Evolutionary conservation across 2,113 vertebrate species (phyloP), one percentile per base, ranked within the genome.

Genomic region (Myxocyprinus asiaticus): DNA sequence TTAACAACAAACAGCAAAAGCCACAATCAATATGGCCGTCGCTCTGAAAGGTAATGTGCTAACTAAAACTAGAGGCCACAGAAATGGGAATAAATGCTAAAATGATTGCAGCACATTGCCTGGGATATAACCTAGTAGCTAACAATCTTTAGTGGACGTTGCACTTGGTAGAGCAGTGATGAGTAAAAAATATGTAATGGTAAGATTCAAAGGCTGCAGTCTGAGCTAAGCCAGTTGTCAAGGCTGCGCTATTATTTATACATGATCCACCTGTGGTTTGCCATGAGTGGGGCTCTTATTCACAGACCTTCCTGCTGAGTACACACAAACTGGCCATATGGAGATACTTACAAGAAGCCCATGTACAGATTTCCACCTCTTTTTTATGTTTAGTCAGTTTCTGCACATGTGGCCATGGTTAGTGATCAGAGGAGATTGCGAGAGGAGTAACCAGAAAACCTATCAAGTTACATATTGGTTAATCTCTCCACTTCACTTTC

Each of bases 271-370:
- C 22, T 33, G 22, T 33, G 22, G 22, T 33, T 33, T 33, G 56
- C 77, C 70, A 74, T 80, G 50, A 33, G 22, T 33, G 22, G 22
- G 22, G 22, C 5, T 33, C 22, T 33, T 33, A 33, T 33, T 33
- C 22, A 33, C 22, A 33, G 10, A 62, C 84, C 81, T 80, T 69
- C 81, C 78, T 33, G 17, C 83, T 83, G 85, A 69, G 77, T 42
- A 33, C 56, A 64, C 78, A 80, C 67, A 82, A 81, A 82, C 81
- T 77, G 77, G 74, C 85, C 92, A 92, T 89, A 88, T 92, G 92
- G 91, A 90, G 88, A 86, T 85, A 88, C 88, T 92, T 91, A 92
- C 88, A 89, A 89, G 90, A 88, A 93, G 90, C 90, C 89, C 86
- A 90, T 91, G 85, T 84, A 89, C 85, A 91, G 84, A 91, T 90